Evolutionary conservation across 2,797 vertebrate genomes (phyloP), one percentile per base, ranked within the genome.

Genomic region (Urosaurus nigricauda): DNA sequence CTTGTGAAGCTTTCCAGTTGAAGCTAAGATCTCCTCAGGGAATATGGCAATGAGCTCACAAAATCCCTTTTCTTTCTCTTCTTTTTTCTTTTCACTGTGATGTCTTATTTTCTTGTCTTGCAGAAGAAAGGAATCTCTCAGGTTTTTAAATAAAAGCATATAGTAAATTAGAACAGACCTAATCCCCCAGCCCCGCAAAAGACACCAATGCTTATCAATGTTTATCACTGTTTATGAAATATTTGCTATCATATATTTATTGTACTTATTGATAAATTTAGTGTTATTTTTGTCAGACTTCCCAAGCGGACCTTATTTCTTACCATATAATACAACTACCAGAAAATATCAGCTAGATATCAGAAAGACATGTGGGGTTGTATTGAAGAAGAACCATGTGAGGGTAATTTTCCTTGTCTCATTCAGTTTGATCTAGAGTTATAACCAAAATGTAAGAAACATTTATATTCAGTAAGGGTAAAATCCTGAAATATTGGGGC

Each of bases 1-100:
- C 83, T 92, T 94, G 81, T 93, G 91, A 95, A 92, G 71, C 87
- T 94, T 95, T 93, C 93, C 95, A 95, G 91, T 85, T 92, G 68
- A 94, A 94, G 79, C 86, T 0, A 80, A 83, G 87, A 70, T 94
- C 9, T 91, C 90, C 19, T 90, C 47, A 84, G 91, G 83, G 93
- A 91, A 93, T 91, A 85, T 12, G 79, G 40, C 26, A 77, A 83
- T 47, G 8, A 91, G 65, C 83, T 90, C 90, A 89, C 85, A 90
- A 94, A 94, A 89, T 1, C 86, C 0, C 24, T 84, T 86, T 85
- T 29, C 63, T 93, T 88, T 21, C 58, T 89, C 91, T 92, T 65
- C 32, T 68, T 35, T 56, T 40, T 13, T 75, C 9, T 82, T 40
- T 90, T 93, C 84, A 68, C 16, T 19, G 17, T 63, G n/a, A 85